These are phyloP conservation scores for Leptobrachium ailaonicum DNA, from an alignment of 2,113 vertebrate species.

Conservation along the genomic window DNA sequence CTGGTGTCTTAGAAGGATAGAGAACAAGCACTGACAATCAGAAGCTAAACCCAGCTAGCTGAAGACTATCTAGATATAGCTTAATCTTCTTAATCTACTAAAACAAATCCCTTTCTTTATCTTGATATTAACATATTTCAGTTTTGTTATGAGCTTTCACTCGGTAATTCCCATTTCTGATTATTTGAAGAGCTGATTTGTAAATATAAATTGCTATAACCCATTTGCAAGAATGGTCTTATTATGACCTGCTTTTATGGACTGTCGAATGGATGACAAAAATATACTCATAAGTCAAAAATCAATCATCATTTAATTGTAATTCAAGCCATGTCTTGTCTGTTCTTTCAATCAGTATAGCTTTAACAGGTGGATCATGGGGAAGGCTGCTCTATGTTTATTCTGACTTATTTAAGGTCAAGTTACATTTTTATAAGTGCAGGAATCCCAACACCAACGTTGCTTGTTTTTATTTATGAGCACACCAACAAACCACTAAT, in stretches of 20 bases:
- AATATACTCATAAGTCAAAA: background rate
- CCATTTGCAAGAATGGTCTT: background rate
- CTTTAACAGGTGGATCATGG: no score
- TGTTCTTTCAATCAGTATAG: no score
- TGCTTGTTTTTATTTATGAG: no score
- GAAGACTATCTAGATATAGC: slow-evolving; percentile 41
- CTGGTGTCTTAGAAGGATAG: slow-evolving; percentile 42
- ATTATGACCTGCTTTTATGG: background rate
- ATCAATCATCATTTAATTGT: no score
- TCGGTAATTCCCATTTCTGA: slow-evolving; percentile 40
- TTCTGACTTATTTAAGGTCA: no score
- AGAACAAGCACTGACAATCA: slow-evolving; percentile 45
- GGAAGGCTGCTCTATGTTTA: no score
- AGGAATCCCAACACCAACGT: no score
- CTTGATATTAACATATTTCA: slow-evolving; percentile 50
- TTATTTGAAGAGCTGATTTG: slow-evolving; percentile 35
- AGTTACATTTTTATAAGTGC: no score
- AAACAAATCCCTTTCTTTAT: slow-evolving; percentile 46
- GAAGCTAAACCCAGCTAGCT: slow-evolving; percentile 39
- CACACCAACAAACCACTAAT: no score
- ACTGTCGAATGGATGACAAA: background rate
- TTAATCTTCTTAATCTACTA: slow-evolving; percentile 50
- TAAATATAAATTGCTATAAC: slow-evolving; percentile 36
- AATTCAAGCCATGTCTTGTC: no score
- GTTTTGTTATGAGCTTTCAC: slow-evolving; percentile 33